Base-by-base conservation (phyloP, 1,140 invertebrate genomes). In the Sminthurides bifidus region DNA sequence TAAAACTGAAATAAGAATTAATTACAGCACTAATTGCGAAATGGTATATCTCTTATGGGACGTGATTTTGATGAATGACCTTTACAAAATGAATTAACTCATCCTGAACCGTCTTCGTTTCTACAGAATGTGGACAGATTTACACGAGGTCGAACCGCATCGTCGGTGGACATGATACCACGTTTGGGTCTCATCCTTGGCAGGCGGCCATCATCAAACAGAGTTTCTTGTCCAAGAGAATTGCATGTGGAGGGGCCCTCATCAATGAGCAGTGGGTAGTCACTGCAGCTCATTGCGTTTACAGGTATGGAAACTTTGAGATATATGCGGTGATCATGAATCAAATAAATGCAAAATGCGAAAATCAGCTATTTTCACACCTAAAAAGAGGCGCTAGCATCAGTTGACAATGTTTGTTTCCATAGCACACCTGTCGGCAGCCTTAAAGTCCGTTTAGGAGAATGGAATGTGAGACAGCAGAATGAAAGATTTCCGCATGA, bases 151-250 rank as follows among this genome's bases (percentile, higher is more conserved):
- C 84, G 35, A 90, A 91, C 67, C 77, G 89, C 61, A 92, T 94
- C 58, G 89, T 94, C 1, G 90, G 90, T n/a, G 60, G 60, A 38
- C 21, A 52, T 12, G 60, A 62, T 38, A 83, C 87, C 0, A 83
- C 81, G 54, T 92, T 92, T 67, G 90, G 87, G 4, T 85, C 85
- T 35, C 88, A 92, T 75, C 90, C 90, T n/a, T 94, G 89, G 89
- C 88, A 92, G 76, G 90, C 86, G 21, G 90, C 90, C 6, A 80
- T 94, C 26, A 89, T 93, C 53, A 94, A 93, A 70, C 85, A 86
- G 27, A 85, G 85, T 30, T 92, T 92, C 66, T 72, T 93, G 12
- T 83, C 83, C 40, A 88, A 90, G 67, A 88, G 92, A 66, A 77
- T 93, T 2, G 87, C 88, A 2, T 93, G 90, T 68, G 90, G 91